These are phyloP conservation scores for Macropodus opercularis DNA, from an alignment of 2,797 vertebrate genomes.

Conservation along the genomic window DNA sequence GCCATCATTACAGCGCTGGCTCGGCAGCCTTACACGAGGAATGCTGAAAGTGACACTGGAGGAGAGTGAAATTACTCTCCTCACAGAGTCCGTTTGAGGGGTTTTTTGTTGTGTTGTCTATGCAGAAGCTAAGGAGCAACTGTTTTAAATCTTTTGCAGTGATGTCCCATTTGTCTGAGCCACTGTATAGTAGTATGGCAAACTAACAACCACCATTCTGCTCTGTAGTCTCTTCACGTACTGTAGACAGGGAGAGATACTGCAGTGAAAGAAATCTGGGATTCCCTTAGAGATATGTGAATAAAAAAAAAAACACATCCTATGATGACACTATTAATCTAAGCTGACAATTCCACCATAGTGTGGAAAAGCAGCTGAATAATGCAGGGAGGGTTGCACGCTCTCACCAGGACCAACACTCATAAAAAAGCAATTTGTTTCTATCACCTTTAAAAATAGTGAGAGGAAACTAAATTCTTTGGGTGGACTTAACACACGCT, in stretches of 20 bases:
- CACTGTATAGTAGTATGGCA: slow-evolving; percentile 22
- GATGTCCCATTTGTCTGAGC: slow-evolving; percentile 27
- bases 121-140: slow-evolving; percentile 6
- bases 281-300: slow-evolving; percentile 51
- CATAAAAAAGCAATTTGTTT: slow-evolving; percentile 21
- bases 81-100: not conserved
- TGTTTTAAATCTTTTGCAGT: slow-evolving; percentile 17
- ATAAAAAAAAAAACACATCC: slow-evolving; percentile 40
- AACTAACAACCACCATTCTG: slow-evolving; percentile 30
- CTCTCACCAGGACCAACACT: slow-evolving; percentile 9
- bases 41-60: not conserved
- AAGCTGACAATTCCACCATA: slow-evolving; percentile 45
- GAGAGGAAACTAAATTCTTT: slow-evolving; percentile 1
- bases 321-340: slow-evolving; percentile 60
- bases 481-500: not conserved
- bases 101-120: not conserved
- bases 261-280: slow-evolving; percentile 37
- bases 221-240: slow-evolving; percentile 50
- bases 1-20: slow-evolving; percentile 23
- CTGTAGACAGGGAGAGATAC: slow-evolving; percentile 5
- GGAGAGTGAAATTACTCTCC: not conserved
- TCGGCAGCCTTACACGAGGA: slow-evolving; percentile 11
- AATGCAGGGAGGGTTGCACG: slow-evolving; percentile 33
- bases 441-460: not conserved
- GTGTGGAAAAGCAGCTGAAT: slow-evolving; percentile 42